Percentiles rank a stretch among this genome's conserved stretches.
Conservation (phyloP, 1,140 invertebrate species). For the Pachypeltis micranthus region DNA sequence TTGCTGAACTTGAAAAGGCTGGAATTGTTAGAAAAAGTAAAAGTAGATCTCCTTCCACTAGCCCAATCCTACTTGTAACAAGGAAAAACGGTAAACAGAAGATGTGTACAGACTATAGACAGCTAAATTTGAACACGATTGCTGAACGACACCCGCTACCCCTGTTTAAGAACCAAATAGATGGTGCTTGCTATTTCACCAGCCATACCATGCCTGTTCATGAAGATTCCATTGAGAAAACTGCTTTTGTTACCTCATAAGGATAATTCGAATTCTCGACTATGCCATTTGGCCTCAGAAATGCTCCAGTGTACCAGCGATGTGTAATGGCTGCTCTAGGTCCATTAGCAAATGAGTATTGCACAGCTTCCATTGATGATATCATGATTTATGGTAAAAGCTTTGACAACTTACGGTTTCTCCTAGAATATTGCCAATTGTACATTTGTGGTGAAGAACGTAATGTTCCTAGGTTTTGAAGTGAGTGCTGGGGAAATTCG, state of each 20-base stretch:
- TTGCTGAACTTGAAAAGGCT: constrained; percentile 10
- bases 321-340: constrained; percentile 28
- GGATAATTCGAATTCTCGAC: constrained; percentile 34
- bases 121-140: constrained; percentile 32
- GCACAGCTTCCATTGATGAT: constrained; percentile 8
- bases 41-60: constrained; percentile 28
- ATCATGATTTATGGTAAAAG: constrained; percentile 11
- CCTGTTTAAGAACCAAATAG: constrained; percentile 28
- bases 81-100: constrained; percentile 28
- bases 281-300: constrained; percentile 38
- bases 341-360: background rate
- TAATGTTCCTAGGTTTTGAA: constrained; percentile 30
- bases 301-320: constrained; percentile 36
- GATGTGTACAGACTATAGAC: constrained; percentile 36
- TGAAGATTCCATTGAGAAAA: constrained; percentile 33
- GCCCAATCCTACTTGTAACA: constrained; percentile 31
- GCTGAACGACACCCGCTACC: constrained; percentile 32
- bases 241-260: constrained; percentile 35
- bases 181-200: constrained; percentile 29
- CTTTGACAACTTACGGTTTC: constrained; percentile 11
- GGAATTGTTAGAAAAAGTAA: constrained; percentile 25
- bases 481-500: constrained; percentile 24
- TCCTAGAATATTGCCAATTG: constrained; percentile 28
- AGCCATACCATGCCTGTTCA: constrained; percentile 36
- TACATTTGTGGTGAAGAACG: constrained; percentile 27